phyloP scores from a whole-genome alignment of 2,888 invertebrate species.

The Lymantria dispar region DNA sequence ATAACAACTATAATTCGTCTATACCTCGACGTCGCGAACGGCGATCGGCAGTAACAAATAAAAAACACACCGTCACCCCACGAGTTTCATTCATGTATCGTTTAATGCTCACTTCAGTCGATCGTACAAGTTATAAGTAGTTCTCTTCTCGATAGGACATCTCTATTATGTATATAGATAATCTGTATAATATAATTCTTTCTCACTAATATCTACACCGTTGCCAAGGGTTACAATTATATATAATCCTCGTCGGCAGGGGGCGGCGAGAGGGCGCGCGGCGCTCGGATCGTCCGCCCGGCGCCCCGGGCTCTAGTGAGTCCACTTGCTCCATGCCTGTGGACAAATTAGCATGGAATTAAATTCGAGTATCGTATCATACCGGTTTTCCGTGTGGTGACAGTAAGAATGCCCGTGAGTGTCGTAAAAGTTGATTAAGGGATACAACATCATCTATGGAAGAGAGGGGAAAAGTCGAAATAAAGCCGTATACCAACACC shows the following conservation, averaged over 20 bases:
- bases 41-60: constrained; percentile 58
- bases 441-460: too few relatives aligned
- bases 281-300: constrained; percentile 38
- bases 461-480: too few relatives aligned
- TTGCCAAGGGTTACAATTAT: constrained; percentile 74
- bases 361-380: too few relatives aligned
- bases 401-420: too few relatives aligned
- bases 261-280: constrained; percentile 28
- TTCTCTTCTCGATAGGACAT: constrained; percentile 76
- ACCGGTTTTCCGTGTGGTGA: too few relatives aligned
- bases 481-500: too few relatives aligned
- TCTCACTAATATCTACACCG: constrained; percentile 83
- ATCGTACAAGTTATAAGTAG: constrained; percentile 69
- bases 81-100: constrained; percentile 68
- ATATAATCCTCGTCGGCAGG: constrained; percentile 62
- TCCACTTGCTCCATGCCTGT: constrained; percentile 80
- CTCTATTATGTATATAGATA: constrained; percentile 81
- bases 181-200: constrained; percentile 81
- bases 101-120: constrained; percentile 75
- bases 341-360: constrained; percentile 35
- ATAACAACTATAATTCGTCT: constrained; percentile 57
- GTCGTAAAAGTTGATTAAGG: too few relatives aligned
- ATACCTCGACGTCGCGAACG: constrained; percentile 43
- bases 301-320: constrained; percentile 58
- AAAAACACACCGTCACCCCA: constrained; percentile 53